These are phyloP conservation scores for Spinus olivaceus DNA, from an alignment of 2,797 vertebrate species.

Conservation along the genomic window DNA sequence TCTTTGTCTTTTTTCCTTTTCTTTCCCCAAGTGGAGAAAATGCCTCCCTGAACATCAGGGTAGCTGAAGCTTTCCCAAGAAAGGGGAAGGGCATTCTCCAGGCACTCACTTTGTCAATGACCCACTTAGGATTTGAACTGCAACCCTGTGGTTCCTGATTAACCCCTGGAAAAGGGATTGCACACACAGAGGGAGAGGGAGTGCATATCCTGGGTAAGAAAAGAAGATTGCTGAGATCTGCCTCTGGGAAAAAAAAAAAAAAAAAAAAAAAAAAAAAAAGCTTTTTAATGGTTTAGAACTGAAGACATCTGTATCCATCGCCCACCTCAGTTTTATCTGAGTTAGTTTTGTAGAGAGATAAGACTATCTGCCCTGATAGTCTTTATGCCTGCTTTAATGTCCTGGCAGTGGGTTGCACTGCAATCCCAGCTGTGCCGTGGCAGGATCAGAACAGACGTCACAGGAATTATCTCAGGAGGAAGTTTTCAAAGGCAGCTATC, in stretches of 20 bases:
- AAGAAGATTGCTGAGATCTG: background rate
- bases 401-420: background rate
- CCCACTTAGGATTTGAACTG: background rate
- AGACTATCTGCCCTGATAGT: background rate
- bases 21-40: background rate
- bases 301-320: background rate
- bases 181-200: background rate
- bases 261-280: background rate
- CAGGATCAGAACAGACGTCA: background rate
- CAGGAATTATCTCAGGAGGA: background rate
- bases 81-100: accelerated
- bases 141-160: background rate
- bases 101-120: background rate
- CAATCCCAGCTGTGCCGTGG: background rate
- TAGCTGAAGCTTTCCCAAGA: background rate
- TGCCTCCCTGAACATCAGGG: background rate
- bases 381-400: background rate
- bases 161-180: background rate
- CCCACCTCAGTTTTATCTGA: background rate
- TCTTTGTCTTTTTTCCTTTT: background rate
- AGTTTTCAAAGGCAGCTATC: background rate
- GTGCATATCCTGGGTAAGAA: background rate
- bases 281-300: background rate
- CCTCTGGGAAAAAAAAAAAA: background rate
- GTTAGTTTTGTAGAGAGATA: background rate